These are phyloP conservation scores for Channa striata DNA, from an alignment of 2,797 vertebrate genomes.

Conservation along the genomic window DNA sequence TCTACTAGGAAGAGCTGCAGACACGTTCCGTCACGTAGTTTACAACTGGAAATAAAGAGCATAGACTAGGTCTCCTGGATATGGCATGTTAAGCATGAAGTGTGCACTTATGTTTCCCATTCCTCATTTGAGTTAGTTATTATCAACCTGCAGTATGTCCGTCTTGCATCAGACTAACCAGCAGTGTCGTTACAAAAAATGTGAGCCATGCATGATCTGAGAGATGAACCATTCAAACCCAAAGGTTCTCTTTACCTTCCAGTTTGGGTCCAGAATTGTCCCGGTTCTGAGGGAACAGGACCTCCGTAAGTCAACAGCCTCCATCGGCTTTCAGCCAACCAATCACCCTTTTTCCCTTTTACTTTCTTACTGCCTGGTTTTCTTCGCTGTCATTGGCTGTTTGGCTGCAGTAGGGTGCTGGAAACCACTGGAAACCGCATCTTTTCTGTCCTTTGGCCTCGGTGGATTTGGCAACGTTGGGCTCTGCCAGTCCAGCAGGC, in stretches of 20 bases:
- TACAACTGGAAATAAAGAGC: conserved; percentile 9
- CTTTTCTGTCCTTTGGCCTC: conserved; percentile 72
- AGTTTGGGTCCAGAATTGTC: conserved; percentile 97
- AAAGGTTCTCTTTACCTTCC: conserved; percentile 95
- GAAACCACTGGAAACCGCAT: conserved; percentile 62
- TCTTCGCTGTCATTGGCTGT: conserved; percentile 80
- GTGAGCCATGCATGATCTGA: conserved; percentile 80
- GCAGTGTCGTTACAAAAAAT: conserved; percentile 74
- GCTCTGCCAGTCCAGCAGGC: conserved; percentile 70
- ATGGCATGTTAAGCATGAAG: conserved; percentile 75
- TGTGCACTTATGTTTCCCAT: conserved; percentile 53
- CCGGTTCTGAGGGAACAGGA: conserved; percentile 95
- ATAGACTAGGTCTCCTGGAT: neutral
- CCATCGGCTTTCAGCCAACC: conserved; percentile 78
- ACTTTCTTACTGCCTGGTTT: conserved; percentile 56
- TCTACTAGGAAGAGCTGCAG: neutral
- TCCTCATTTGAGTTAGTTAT: conserved; percentile 43
- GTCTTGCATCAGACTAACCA: conserved; percentile 82
- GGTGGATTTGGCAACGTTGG: conserved; percentile 61
- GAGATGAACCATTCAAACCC: conserved; percentile 85
- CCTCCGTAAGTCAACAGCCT: conserved; percentile 92
- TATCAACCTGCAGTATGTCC: conserved; percentile 61
- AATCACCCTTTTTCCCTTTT: conserved; percentile 54
- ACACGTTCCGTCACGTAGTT: neutral
- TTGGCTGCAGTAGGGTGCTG: conserved; percentile 74